A percentile compares a stretch with the other conserved stretches of the same genome.
Conservation (phyloP, 35 echinoderm and acorn worm species). For the Anneissia japonica region DNA sequence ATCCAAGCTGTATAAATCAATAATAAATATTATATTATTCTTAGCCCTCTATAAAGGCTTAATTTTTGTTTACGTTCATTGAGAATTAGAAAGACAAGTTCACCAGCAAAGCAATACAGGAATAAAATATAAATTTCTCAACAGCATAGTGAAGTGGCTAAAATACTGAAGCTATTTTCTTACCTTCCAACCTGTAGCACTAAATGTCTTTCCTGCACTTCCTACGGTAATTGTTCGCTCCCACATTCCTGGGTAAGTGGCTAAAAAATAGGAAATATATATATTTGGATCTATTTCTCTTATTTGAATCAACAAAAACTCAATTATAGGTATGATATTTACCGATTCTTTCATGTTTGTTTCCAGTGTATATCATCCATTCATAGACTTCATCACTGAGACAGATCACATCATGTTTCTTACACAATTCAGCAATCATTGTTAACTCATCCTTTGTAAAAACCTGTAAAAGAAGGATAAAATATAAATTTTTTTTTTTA, state of each 20-base stretch:
- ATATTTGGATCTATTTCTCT: too few species aligned
- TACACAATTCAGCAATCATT: slow-evolving; percentile 82
- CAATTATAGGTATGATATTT: slow-evolving; percentile 17
- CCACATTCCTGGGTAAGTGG: slow-evolving; percentile 64
- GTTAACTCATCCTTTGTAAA: slow-evolving; percentile 60
- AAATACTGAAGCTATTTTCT: neutral
- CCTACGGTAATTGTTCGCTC: slow-evolving; percentile 85
- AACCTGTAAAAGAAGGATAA: slow-evolving; percentile 28
- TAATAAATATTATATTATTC: neutral
- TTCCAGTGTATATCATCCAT: slow-evolving; percentile 60
- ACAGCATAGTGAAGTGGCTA: neutral
- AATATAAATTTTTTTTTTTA: too few species aligned
- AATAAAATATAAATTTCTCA: neutral
- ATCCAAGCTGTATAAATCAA: slow-evolving; percentile 67
- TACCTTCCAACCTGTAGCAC: slow-evolving; percentile 89
- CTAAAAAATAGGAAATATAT: neutral
- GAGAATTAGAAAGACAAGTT: neutral
- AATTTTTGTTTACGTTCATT: neutral
- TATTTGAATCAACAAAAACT: too few species aligned
- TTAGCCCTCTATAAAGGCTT: neutral
- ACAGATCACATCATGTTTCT: slow-evolving; percentile 85
- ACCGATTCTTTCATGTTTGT: slow-evolving; percentile 75
- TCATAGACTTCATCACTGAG: slow-evolving; percentile 99
- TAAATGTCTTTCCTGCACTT: slow-evolving; percentile 98
- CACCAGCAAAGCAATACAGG: neutral